phyloP scores from a whole-genome alignment of 2,888 invertebrate genomes.

The Eulithis prunata region DNA sequence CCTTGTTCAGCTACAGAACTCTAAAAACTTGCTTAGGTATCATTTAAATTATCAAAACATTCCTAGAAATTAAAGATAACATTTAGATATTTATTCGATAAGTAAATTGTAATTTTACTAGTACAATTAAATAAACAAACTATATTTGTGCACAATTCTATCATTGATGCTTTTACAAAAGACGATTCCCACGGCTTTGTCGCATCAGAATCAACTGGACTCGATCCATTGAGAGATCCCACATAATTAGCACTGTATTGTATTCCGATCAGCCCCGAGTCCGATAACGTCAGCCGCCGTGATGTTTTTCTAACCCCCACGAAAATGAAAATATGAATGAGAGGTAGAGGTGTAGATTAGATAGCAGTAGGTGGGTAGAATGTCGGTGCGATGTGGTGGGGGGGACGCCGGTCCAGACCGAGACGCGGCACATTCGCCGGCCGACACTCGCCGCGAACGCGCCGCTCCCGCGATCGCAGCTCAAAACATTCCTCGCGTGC shows the following conservation, averaged over 20 bases:
- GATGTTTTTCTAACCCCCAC: slow-evolving; percentile 65
- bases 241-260: slow-evolving; percentile 60
- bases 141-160: slow-evolving; percentile 36
- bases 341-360: slow-evolving; percentile 48
- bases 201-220: slow-evolving; percentile 19
- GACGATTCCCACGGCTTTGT: slow-evolving; percentile 55
- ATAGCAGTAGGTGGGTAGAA: slow-evolving; percentile 31
- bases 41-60: background rate
- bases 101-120: too few species aligned
- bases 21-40: background rate
- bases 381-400: slow-evolving; percentile 40
- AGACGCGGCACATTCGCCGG: slow-evolving; percentile 70
- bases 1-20: slow-evolving; percentile 1
- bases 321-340: slow-evolving; percentile 74
- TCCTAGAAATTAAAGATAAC: background rate
- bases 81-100: too few species aligned
- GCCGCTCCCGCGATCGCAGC: slow-evolving; percentile 45
- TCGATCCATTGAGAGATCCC: slow-evolving; percentile 47
- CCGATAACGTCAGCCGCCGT: slow-evolving; percentile 35
- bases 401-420: slow-evolving; percentile 44
- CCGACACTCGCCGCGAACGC: slow-evolving; percentile 61
- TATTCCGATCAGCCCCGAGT: slow-evolving; percentile 56
- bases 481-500: slow-evolving; percentile 68
- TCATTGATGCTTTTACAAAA: slow-evolving; percentile 34
- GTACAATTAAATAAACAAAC: slow-evolving; percentile 25